These are phyloP conservation scores for Melinaea menophilus DNA, from an alignment of 2,888 invertebrate genomes.

Conservation along the genomic window DNA sequence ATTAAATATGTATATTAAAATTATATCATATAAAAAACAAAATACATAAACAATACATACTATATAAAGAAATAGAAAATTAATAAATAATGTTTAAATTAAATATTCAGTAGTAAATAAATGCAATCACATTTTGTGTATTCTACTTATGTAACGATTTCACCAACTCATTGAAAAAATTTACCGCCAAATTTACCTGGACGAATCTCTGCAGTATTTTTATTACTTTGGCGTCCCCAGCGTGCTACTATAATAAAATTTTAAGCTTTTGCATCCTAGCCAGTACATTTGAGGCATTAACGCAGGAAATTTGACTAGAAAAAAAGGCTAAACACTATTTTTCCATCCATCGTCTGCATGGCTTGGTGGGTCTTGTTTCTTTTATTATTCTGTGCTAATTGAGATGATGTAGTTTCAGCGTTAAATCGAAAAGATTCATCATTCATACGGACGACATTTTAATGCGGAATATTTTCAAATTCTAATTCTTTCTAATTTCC, in stretches of 20 bases:
- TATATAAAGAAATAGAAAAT: neutral
- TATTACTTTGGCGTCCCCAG: slow-evolving; percentile 27
- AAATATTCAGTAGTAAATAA: slow-evolving; percentile 3
- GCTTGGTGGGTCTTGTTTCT: too few species aligned
- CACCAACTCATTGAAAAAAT: slow-evolving; percentile 31
- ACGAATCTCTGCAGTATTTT: slow-evolving; percentile 28
- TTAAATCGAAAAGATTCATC: too few species aligned
- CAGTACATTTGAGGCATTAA: slow-evolving; percentile 27
- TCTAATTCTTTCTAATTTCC: neutral
- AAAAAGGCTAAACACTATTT: slow-evolving; percentile 11
- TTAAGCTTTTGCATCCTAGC: slow-evolving; percentile 31
- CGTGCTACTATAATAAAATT: slow-evolving; percentile 30
- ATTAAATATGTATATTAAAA: too few species aligned
- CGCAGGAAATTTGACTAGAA: slow-evolving; percentile 14
- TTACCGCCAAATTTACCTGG: slow-evolving; percentile 34
- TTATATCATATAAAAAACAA: too few species aligned
- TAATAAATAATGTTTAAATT: neutral
- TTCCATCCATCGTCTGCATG: neutral
- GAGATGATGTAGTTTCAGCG: too few species aligned
- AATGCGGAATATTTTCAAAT: neutral
- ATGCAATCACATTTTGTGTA: slow-evolving; percentile 13
- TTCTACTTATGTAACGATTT: slow-evolving; percentile 21
- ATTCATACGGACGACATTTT: too few species aligned
- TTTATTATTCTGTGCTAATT: too few species aligned
- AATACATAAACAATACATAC: neutral